Evolutionary conservation across 2,113 vertebrate genomes (phyloP), one percentile per base, ranked within the genome.

Genomic region (Todiramphus chloris): DNA sequence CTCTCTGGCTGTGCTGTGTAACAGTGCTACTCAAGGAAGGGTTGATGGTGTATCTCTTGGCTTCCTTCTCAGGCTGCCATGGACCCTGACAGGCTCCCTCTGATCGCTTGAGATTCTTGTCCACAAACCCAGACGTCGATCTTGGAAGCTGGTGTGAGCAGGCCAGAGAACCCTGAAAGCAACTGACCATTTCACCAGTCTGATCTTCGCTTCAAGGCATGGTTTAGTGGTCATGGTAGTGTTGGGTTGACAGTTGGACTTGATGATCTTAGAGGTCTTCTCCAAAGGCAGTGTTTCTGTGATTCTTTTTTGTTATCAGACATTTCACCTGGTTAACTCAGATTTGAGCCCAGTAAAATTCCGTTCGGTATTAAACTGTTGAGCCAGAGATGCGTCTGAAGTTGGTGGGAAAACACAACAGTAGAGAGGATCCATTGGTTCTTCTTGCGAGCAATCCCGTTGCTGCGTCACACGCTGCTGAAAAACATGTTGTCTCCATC

Each of bases 371-470:
- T 3, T 33, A 28, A 10, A 5, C 1, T 1, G 56, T 7, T 39
- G 33, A 51, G 11, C 28, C 79, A 72, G 51, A 5, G 69, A 4
- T 2, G 1, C 25, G 66, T n/a, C 30, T 3, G 11, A 13, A 8
- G 30, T 37, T 23, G 2, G 0, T 3, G 43, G 50, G 81, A 4
- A 43, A 44, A 5, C 20, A 1, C 1, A 13, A 20, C 1, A 16
- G 7, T 1, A 3, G 48, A 2, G 12, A 56, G 56, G 78, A 4
- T 9, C 59, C 2, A 0, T 5, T 2, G 12, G 3, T 43, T 30
- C 19, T 33, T 15, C 1, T 1, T 41, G 48, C 24, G 19, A 2
- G 9, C 10, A 11, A 9, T n/a, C 67, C 73, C 55, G 0, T 14
- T 21, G 92, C 67, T 62, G 64, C 41, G 5, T 10, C 60, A 4